Evolutionary conservation across 2,888 invertebrate genomes (phyloP).

Genomic region (Microchrysa polita): DNA sequence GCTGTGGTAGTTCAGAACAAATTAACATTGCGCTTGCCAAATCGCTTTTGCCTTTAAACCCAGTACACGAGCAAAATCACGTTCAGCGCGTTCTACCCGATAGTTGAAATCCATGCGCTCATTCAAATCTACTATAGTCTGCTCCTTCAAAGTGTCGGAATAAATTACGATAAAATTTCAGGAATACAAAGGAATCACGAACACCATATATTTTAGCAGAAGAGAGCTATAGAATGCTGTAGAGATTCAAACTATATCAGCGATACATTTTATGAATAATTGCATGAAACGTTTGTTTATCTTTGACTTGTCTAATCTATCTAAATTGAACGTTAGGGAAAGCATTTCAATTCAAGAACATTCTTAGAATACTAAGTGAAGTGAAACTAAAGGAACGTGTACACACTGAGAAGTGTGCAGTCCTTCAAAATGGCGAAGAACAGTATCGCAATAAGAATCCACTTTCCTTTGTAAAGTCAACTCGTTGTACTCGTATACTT

Average conservation of each 20-base stretch:
- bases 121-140: background rate
- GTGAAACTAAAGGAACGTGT: background rate
- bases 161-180: background rate
- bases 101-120: background rate
- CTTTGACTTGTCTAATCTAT: conserved; percentile 3
- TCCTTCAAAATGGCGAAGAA: no score
- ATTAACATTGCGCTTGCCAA: background rate
- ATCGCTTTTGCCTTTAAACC: background rate
- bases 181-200: conserved; percentile 5
- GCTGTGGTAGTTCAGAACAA: background rate
- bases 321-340: background rate
- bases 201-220: background rate
- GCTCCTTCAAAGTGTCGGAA: background rate
- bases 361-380: background rate
- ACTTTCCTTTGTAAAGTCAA: no score
- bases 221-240: no score
- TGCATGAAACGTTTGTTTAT: background rate
- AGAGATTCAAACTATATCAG: background rate
- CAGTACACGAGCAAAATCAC: background rate
- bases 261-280: conserved; percentile 4
- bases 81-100: background rate
- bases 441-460: no score
- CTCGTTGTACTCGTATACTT: no score
- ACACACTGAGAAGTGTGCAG: background rate
- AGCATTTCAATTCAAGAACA: background rate